Conservation (phyloP, 2,113 vertebrate species). For the Halichoeres trimaculatus region DNA sequence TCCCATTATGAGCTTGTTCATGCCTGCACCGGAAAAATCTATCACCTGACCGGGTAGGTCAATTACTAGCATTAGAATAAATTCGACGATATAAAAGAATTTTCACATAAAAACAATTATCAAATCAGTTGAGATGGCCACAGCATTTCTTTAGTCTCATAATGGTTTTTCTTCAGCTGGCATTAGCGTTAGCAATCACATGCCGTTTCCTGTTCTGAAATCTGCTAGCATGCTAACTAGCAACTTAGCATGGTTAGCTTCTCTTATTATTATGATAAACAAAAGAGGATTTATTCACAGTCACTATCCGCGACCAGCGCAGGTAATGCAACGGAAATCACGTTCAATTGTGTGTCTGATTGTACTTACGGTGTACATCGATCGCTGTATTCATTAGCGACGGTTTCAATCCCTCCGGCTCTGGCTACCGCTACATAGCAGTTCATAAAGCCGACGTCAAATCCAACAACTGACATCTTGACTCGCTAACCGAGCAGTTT, state of each 20-base stretch:
- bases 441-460: slow-evolving; percentile 94
- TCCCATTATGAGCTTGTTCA: slow-evolving; percentile 54
- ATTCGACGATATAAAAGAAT: not conserved
- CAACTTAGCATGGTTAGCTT: slow-evolving; percentile 44
- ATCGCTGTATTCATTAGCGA: slow-evolving; percentile 98
- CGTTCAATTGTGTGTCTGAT: rapidly evolving
- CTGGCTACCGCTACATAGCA: slow-evolving; percentile 97
- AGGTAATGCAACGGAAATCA: not conserved
- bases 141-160: not conserved
- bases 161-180: slow-evolving; percentile 25
- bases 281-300: not conserved
- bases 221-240: slow-evolving; percentile 67
- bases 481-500: slow-evolving; percentile 10
- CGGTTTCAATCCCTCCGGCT: slow-evolving; percentile 95
- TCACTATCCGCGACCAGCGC: too few species aligned
- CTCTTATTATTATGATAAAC: not conserved
- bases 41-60: slow-evolving; percentile 10
- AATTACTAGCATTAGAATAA: not conserved
- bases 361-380: slow-evolving; percentile 94
- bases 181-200: slow-evolving; percentile 71
- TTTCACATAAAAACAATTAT: rapidly evolving
- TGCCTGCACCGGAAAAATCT: slow-evolving; percentile 10
- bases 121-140: rapidly evolving
- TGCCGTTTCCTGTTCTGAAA: slow-evolving; percentile 72
- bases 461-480: slow-evolving; percentile 96